Evolutionary conservation across 2,113 vertebrate genomes (phyloP).

Genomic region (Dasypus novemcinctus): DNA sequence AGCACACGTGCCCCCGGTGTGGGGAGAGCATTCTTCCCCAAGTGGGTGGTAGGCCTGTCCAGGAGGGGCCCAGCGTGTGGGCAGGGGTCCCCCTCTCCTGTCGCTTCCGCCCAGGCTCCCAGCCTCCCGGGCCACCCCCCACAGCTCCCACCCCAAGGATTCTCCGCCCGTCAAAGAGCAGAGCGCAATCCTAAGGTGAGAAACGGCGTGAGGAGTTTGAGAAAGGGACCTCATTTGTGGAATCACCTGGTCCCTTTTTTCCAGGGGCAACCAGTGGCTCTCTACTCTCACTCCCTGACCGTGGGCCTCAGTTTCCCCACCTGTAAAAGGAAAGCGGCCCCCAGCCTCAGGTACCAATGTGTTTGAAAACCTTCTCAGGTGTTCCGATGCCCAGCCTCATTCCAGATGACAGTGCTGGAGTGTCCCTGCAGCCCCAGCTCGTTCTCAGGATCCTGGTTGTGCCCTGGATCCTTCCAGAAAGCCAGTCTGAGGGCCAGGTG

Average conservation of each 20-base stretch:
- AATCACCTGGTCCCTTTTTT: accelerated
- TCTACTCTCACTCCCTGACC: not conserved
- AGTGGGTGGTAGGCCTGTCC: accelerated
- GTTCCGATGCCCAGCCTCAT: not conserved
- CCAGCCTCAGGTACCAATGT: not conserved
- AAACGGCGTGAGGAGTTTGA: not conserved
- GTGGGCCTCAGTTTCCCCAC: not conserved
- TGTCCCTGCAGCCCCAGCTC: not conserved
- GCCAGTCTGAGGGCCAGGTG: accelerated
- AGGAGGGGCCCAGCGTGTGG: not conserved
- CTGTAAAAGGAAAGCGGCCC: not conserved
- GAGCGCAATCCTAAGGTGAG: not conserved
- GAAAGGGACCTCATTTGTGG: not conserved
- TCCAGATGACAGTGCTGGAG: accelerated
- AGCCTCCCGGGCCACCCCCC: not conserved
- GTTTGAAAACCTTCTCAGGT: not conserved
- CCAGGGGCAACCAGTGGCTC: not conserved
- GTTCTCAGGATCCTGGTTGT: accelerated
- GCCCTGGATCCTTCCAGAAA: accelerated
- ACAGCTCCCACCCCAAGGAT: accelerated
- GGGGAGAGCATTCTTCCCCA: not conserved
- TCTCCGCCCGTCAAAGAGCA: accelerated
- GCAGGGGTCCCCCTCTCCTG: accelerated
- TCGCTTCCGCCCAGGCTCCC: accelerated
- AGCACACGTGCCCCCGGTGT: accelerated